phyloP scores from a whole-genome alignment of 2,888 invertebrate species.

The Prionchulus punctatus region DNA sequence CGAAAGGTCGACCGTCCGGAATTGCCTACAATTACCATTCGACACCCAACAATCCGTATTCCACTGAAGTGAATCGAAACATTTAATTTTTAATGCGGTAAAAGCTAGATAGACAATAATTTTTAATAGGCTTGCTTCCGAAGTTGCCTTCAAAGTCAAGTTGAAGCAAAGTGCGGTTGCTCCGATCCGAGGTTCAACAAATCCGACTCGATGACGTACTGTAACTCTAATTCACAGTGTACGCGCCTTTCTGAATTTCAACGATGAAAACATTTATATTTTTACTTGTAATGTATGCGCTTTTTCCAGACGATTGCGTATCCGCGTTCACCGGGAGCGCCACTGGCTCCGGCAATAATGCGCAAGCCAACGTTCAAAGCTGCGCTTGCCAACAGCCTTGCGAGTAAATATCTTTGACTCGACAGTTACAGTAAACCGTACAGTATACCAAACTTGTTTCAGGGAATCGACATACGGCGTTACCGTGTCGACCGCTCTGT shows the following conservation, averaged over 20 bases:
- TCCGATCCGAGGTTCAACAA: constrained; percentile 21
- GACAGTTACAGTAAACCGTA: constrained; percentile 9
- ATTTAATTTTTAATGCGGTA: background rate
- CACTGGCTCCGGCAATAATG: background rate
- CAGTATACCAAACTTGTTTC: constrained; percentile 12
- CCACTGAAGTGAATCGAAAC: background rate
- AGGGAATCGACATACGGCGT: constrained; percentile 23
- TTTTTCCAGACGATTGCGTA: background rate
- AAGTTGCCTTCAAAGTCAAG: constrained; percentile 30
- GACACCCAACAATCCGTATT: background rate
- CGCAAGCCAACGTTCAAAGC: constrained; percentile 16
- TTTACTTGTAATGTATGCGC: too few relatives aligned
- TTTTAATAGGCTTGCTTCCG: constrained; percentile 32
- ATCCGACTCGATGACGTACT: background rate
- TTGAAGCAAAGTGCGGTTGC: constrained; percentile 30
- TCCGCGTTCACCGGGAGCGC: too few relatives aligned
- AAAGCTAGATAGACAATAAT: background rate
- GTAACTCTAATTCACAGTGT: background rate
- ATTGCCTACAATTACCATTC: background rate
- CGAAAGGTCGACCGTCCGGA: constrained; percentile 9
- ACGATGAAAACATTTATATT: too few relatives aligned
- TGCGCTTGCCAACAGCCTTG: constrained; percentile 27
- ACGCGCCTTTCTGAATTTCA: too few relatives aligned
- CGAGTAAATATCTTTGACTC: constrained; percentile 18
- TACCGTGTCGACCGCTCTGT: constrained; percentile 26